phyloP scores from a whole-genome alignment of 2,888 invertebrate species.

The Ephialtes manifestator region DNA sequence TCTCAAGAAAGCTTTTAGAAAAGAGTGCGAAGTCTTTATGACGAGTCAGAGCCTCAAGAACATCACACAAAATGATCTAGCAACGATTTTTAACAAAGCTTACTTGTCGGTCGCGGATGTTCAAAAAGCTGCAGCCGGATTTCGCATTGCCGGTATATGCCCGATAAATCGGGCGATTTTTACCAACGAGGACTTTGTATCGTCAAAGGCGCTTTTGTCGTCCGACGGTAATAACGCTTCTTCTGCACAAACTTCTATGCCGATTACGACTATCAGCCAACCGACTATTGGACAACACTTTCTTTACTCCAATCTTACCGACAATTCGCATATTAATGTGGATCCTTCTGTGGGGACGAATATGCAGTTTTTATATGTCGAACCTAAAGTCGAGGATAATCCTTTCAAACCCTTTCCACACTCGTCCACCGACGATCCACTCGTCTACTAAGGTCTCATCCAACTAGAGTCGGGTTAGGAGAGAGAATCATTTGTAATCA shows the following conservation, averaged over 20 bases:
- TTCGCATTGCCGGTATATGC: slow-evolving; percentile 64
- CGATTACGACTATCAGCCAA: slow-evolving; percentile 21
- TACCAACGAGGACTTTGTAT: slow-evolving; percentile 63
- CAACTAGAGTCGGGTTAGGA: too few species aligned
- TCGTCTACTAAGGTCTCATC: slow-evolving; percentile 45
- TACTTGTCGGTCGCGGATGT: slow-evolving; percentile 61
- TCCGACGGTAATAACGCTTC: background rate
- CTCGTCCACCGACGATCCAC: slow-evolving; percentile 56
- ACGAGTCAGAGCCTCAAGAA: slow-evolving; percentile 59
- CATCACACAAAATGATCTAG: slow-evolving; percentile 69
- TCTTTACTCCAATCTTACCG: slow-evolving; percentile 50
- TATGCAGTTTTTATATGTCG: slow-evolving; percentile 53
- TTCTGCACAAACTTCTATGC: background rate
- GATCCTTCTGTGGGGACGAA: slow-evolving; percentile 39
- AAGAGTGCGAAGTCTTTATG: slow-evolving; percentile 69
- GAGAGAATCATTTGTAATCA: background rate
- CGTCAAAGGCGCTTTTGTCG: slow-evolving; percentile 35
- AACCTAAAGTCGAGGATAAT: slow-evolving; percentile 45
- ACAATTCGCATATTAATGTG: slow-evolving; percentile 34
- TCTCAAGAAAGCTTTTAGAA: slow-evolving; percentile 71
- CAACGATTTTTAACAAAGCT: slow-evolving; percentile 64
- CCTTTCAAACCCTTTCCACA: slow-evolving; percentile 65
- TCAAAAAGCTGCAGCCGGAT: slow-evolving; percentile 63
- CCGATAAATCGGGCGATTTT: slow-evolving; percentile 67
- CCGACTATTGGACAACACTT: slow-evolving; percentile 58